Evolutionary conservation across 2,888 invertebrate species (phyloP), one percentile per base, ranked within the genome.

Genomic region (Hedya salicella): DNA sequence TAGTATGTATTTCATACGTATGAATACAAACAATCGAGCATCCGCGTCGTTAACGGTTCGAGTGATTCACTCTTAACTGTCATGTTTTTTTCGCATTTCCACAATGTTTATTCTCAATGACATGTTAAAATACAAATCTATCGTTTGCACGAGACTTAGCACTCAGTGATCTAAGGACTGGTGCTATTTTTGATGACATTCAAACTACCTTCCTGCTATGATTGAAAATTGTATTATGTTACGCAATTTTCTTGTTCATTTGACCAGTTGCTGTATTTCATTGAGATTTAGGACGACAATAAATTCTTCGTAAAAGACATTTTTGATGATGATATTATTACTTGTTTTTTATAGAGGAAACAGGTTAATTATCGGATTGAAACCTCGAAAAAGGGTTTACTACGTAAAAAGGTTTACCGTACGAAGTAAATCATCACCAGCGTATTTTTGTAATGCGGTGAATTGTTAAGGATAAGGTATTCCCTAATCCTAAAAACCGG

Each of bases 11-110:
- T 66, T 32, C 42, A 61, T 61, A 61, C 42, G 66, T 60, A 48
- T 30, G 62, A 73, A 70, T 68, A 69, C 74, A 72, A 72, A 72
- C 69, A 73, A 73, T 73, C 66, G 64, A 69, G 69, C 68, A 53
- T 63, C 50, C 67, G 77, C 79, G 77, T 71, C 77, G 73, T 81
- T 88, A 90, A 89, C 91, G 91, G 91, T 89, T 76, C 73, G 83
- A 78, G 85, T 90, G 89, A 91, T 83, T 91, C 90, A 91, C 78
- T 80, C 66, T 48, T 89, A 91, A 91, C 91, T 90, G 91, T 91
- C 82, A 69, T 82, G 82, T 86, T 88, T 86, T 86, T 66, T 61
- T 66, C 78, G 71, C 83, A 78, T 84, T 87, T 84, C 83, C 81
- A 77, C 72, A 76, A 80, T 85, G 79, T 89, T 88, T 86, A 79